phyloP scores from a whole-genome alignment of 2,797 vertebrate genomes.

The Stomatorhinus walkeri region DNA sequence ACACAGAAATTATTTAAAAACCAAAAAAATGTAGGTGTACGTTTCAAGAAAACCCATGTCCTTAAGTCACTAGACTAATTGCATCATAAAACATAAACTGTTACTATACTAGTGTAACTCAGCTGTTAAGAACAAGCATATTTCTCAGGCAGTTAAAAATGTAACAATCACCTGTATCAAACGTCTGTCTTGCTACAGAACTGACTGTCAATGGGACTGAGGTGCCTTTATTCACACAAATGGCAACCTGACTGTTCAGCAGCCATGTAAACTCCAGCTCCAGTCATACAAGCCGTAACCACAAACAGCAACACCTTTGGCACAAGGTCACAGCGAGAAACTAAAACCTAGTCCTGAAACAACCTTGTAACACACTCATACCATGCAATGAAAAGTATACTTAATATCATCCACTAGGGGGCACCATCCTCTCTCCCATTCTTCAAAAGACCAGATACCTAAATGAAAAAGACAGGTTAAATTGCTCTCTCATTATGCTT shows the following conservation, averaged over 20 bases:
- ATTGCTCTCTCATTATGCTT: neutral
- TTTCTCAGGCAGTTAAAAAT: neutral
- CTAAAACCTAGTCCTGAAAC: neutral
- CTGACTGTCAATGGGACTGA: neutral
- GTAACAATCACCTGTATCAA: neutral
- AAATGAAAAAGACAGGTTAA: neutral
- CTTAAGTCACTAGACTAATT: neutral
- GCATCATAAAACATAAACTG: neutral
- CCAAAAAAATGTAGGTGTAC: neutral
- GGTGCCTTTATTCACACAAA: neutral
- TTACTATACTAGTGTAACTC: neutral
- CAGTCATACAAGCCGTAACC: neutral
- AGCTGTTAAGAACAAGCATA: neutral
- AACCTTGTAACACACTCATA: neutral
- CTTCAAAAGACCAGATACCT: neutral
- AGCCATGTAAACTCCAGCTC: neutral
- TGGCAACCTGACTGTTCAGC: neutral
- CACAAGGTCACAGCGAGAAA: neutral
- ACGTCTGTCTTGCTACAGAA: neutral
- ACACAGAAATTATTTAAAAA: neutral
- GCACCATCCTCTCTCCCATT: neutral
- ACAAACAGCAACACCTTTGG: neutral
- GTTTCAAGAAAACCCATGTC: neutral
- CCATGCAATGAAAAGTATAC: neutral
- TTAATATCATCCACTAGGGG: neutral